Base-by-base conservation (phyloP, 2,797 vertebrate genomes). In the Harpagifer antarcticus region DNA sequence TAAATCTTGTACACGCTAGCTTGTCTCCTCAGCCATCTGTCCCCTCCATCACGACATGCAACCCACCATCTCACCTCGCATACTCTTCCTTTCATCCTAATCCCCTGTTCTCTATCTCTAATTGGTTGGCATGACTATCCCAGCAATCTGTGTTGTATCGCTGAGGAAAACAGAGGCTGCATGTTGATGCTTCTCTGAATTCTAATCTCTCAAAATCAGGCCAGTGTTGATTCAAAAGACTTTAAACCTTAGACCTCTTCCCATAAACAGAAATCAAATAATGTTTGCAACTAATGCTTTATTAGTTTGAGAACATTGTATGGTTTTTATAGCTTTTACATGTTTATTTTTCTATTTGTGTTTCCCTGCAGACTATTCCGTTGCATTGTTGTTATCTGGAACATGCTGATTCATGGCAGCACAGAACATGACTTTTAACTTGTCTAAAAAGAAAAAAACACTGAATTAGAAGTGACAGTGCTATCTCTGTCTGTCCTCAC, bases 161-260 rank as follows among this genome's bases (percentile, higher is more conserved):
- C 57, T 15, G 60, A 74, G 0, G 4, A 65, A 72, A 69, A 61
- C 12, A 12, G 45, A 66, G 49, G 61, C 84, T 74, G 64, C 11
- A 15, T 78, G 52, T 79, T 82, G 68, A 74, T 70, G 68, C 49
- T 73, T 47, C 79, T 66, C 66, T 81, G 50, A 69, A 73, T 77
- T 78, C 42, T 81, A 76, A 88, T 90, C 86, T 79, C 70, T 77
- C 4, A 43, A 72, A 87, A 86, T 72, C 82, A 78, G 84, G 60
- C 33, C 81, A 75, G 68, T 43, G 73, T 78, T 84, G 82, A 88
- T 83, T 89, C 78, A 86, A 72, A 76, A 15, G 19, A 23, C 73
- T 55, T 71, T 63, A 61, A 80, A 74, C 45, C 40, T 71, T 63
- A 61, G 80, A 74, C 45, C 40, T 56, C 27, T 59, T 72, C 3